Conservation (phyloP, 2,888 invertebrate species). For the Eupithecia abbreviata region DNA sequence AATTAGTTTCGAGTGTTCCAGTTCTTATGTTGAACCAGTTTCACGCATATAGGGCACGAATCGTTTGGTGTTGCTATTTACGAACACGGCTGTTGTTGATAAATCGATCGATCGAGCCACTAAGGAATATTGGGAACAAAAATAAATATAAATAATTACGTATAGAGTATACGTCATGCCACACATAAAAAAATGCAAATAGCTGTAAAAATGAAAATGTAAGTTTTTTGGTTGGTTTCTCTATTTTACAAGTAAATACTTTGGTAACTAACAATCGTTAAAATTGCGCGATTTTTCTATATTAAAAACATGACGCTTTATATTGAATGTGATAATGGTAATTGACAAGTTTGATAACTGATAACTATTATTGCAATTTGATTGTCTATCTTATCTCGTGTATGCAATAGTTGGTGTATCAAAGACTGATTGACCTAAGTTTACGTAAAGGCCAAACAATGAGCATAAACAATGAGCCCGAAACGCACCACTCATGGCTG, state of each 20-base stretch:
- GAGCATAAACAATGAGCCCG: too few relatives aligned
- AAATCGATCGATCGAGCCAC: too few relatives aligned
- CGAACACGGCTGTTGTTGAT: background rate
- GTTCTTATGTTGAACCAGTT: background rate
- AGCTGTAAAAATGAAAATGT: too few relatives aligned
- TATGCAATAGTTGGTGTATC: background rate
- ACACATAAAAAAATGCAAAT: too few relatives aligned
- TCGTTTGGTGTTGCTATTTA: conserved; percentile 1
- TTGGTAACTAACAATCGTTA: too few relatives aligned
- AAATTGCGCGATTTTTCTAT: background rate
- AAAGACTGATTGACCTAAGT: background rate
- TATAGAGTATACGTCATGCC: too few relatives aligned
- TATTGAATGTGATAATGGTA: background rate
- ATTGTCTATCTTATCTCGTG: background rate
- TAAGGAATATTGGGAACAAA: too few relatives aligned
- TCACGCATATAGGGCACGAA: conserved; percentile 6
- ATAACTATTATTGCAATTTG: conserved; percentile 2
- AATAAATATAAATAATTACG: too few relatives aligned
- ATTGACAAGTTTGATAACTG: too few relatives aligned
- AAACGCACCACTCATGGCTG: too few relatives aligned
- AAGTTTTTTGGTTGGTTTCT: too few relatives aligned
- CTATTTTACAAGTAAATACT: too few relatives aligned
- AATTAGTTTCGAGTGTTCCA: background rate
- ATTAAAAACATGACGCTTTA: background rate
- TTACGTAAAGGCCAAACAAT: background rate